Conservation (phyloP, 2,888 invertebrate genomes). For the Lepeophtheirus nordmannii region DNA sequence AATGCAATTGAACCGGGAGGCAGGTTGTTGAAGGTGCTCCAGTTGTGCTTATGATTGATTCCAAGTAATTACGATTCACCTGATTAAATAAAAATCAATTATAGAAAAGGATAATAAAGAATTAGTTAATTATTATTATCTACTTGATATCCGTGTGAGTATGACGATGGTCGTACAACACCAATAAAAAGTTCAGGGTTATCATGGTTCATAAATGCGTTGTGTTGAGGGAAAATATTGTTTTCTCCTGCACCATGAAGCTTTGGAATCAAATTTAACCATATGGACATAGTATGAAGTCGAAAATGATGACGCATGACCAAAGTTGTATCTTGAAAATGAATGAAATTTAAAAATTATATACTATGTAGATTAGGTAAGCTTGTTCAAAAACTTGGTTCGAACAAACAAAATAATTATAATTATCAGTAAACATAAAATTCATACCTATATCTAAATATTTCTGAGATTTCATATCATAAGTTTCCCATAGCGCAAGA, state of each 20-base stretch:
- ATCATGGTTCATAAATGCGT: slow-evolving; percentile 34
- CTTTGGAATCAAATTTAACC: slow-evolving; percentile 36
- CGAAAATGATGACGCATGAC: slow-evolving; percentile 34
- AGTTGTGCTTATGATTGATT: slow-evolving; percentile 5
- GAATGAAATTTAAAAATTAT: not conserved
- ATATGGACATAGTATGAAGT: slow-evolving; percentile 36
- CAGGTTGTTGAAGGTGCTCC: slow-evolving; percentile 12
- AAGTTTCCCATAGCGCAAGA: not conserved
- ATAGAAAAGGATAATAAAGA: no score
- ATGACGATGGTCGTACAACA: slow-evolving; percentile 30
- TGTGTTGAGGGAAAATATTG: slow-evolving; percentile 30
- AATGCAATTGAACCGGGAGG: slow-evolving; percentile 2
- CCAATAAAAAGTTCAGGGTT: slow-evolving; percentile 35
- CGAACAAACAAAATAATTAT: no score
- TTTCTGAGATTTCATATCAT: slow-evolving; percentile 9
- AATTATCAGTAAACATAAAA: no score
- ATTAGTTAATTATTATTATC: no score
- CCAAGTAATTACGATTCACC: slow-evolving; percentile 16
- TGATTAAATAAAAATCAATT: not conserved
- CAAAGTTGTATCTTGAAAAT: slow-evolving; percentile 32
- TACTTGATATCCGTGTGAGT: slow-evolving; percentile 19
- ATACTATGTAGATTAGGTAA: no score
- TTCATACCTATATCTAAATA: slow-evolving; percentile 7
- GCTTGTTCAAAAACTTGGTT: no score
- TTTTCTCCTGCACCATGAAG: slow-evolving; percentile 32